Evolutionary conservation across 30 jellyfish, hydroid and myxozoan species (phyloP).

Genomic region (Aurelia sp.): DNA sequence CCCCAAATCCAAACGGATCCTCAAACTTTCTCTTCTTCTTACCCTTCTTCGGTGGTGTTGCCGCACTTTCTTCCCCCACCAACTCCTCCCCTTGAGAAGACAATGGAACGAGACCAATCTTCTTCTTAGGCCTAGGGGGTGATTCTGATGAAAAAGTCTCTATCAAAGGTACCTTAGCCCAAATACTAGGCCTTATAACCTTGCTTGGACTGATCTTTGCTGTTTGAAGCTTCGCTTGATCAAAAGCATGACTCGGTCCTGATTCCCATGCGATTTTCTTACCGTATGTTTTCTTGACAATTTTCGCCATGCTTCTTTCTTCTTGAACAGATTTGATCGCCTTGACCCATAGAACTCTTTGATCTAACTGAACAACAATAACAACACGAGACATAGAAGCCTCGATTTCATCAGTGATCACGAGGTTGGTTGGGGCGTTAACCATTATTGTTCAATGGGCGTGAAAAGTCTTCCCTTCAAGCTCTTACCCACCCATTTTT

Average conservation of each 20-base stretch:
- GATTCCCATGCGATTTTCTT: slow-evolving; percentile 53
- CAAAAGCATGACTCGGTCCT: slow-evolving; percentile 55
- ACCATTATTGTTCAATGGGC: too few relatives aligned
- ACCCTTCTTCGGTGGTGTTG: slow-evolving; percentile 20
- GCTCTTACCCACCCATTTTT: neutral
- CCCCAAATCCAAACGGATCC: slow-evolving; percentile 67
- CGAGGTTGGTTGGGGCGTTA: too few relatives aligned
- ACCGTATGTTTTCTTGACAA: slow-evolving; percentile 63
- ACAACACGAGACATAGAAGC: too few relatives aligned
- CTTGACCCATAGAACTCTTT: too few relatives aligned
- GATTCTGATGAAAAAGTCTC: slow-evolving; percentile 40
- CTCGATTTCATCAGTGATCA: too few relatives aligned
- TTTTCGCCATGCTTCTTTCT: slow-evolving; percentile 33
- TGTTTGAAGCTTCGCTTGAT: slow-evolving; percentile 46
- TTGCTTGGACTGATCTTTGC: slow-evolving; percentile 7
- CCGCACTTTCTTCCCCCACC: neutral
- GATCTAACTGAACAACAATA: too few relatives aligned
- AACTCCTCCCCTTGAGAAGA: neutral
- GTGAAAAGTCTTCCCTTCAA: neutral
- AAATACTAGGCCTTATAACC: slow-evolving; percentile 49
- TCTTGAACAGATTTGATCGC: too few relatives aligned
- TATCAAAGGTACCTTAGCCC: slow-evolving; percentile 65
- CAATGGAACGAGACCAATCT: neutral
- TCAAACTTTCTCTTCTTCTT: slow-evolving; percentile 35
- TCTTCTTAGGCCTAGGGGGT: slow-evolving; percentile 38